Percentiles rank a stretch among this genome's conserved stretches.
Conservation (phyloP, 2,113 vertebrate genomes). For the Herpailurus yagouaroundi region DNA sequence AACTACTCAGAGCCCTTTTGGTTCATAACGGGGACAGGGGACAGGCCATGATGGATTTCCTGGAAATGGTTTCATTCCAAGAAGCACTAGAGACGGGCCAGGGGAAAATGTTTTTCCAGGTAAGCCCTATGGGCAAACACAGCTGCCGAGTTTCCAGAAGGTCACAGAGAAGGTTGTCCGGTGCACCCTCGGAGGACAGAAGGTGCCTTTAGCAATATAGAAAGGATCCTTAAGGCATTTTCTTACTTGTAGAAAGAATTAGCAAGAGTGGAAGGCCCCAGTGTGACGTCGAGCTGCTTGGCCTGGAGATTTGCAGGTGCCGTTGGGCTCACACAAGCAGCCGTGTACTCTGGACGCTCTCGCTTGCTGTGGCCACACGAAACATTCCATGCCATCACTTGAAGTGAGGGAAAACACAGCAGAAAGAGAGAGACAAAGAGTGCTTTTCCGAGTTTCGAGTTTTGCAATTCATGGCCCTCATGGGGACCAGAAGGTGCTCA, state of each 20-base stretch:
- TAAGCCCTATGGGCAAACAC: rapidly evolving
- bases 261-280: rapidly evolving
- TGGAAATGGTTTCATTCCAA: not conserved
- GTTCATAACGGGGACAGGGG: too few relatives aligned
- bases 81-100: not conserved
- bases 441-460: not conserved
- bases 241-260: too few relatives aligned
- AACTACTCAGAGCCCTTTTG: not conserved
- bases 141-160: rapidly evolving
- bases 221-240: rapidly evolving
- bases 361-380: not conserved
- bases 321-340: not conserved
- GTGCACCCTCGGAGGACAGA: rapidly evolving
- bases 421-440: not conserved
- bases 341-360: rapidly evolving
- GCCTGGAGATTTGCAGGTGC: too few relatives aligned
- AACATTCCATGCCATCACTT: not conserved
- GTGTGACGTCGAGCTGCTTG: rapidly evolving
- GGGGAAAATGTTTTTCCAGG: not conserved
- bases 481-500: not conserved
- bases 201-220: rapidly evolving
- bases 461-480: not conserved
- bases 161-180: too few relatives aligned
- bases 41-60: not conserved
- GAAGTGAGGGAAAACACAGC: not conserved